Conservation (phyloP, 1,140 invertebrate species). For the Sitophilus oryzae region DNA sequence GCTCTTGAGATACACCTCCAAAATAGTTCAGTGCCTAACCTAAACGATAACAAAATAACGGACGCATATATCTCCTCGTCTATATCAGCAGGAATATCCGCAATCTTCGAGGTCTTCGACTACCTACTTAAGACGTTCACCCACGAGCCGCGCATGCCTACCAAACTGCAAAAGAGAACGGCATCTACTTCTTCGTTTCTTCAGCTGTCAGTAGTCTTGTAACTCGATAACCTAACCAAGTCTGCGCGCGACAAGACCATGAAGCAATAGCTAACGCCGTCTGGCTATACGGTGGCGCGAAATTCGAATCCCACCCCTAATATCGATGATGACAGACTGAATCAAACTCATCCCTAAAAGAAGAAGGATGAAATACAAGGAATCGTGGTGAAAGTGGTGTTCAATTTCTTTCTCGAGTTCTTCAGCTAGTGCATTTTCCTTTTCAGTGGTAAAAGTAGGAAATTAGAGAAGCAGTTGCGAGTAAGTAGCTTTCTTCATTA, state of each 20-base stretch:
- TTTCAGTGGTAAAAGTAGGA: conserved; percentile 6
- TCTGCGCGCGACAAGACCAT: conserved; percentile 17
- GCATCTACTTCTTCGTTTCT: conserved; percentile 28
- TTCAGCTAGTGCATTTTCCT: background rate
- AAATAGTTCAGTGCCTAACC: too few relatives aligned
- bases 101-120: conserved; percentile 30
- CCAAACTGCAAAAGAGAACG: conserved; percentile 28
- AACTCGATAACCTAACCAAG: conserved; percentile 26
- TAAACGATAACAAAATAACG: too few relatives aligned
- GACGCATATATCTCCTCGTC: conserved; percentile 7
- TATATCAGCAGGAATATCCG: conserved; percentile 22
- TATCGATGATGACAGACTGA: too few relatives aligned
- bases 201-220: conserved; percentile 31
- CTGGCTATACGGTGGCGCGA: background rate
- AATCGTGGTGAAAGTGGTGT: conserved; percentile 8
- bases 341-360: too few relatives aligned
- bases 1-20: too few relatives aligned
- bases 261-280: conserved; percentile 9
- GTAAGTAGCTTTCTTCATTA: conserved; percentile 16
- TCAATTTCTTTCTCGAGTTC: conserved; percentile 2
- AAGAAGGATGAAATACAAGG: background rate
- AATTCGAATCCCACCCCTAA: background rate
- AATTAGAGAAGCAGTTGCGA: conserved; percentile 8
- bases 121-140: conserved; percentile 37
- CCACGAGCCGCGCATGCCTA: conserved; percentile 33